A percentile compares a stretch with the other conserved stretches of the same genome.
phyloP scores from a whole-genome alignment of 2,113 vertebrate genomes.

The Prochilodus magdalenae region DNA sequence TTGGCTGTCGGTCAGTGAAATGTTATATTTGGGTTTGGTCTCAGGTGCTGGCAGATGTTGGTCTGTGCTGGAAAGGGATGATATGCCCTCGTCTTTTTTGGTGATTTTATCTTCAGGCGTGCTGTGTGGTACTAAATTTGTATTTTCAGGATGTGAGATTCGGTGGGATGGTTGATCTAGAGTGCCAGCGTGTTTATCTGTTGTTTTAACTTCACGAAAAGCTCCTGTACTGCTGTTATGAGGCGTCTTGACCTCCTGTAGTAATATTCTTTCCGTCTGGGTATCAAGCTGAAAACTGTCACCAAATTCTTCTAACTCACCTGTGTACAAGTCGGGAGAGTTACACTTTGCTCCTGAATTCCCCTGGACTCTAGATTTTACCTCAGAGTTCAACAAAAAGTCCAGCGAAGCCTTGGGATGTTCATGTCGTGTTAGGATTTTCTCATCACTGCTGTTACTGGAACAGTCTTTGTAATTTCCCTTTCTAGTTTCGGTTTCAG shows the following conservation, averaged over 20 bases:
- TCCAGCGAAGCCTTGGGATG: not conserved
- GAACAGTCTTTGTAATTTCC: not conserved
- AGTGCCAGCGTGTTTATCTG: not conserved
- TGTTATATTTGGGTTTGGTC: slow-evolving; percentile 68
- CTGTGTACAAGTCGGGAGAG: slow-evolving; percentile 73
- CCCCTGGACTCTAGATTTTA: not conserved
- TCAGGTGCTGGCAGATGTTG: not conserved
- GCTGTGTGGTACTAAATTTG: not conserved
- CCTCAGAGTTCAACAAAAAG: not conserved
- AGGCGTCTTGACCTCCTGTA: slow-evolving; percentile 67
- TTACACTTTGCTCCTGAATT: slow-evolving; percentile 63
- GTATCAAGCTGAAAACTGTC: slow-evolving; percentile 93
- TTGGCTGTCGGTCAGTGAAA: slow-evolving; percentile 91
- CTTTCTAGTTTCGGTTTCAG: slow-evolving; percentile 24
- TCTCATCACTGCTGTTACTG: not conserved
- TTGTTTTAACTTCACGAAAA: not conserved
- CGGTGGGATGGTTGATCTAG: not conserved
- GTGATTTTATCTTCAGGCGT: slow-evolving; percentile 10
- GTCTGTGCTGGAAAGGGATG: not conserved
- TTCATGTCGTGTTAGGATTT: not conserved
- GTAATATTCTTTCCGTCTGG: slow-evolving; percentile 89
- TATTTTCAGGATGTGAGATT: slow-evolving; percentile 4
- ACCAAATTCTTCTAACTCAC: slow-evolving; percentile 78
- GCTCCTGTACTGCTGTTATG: slow-evolving; percentile 9
- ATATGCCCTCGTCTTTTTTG: not conserved